phyloP scores from a whole-genome alignment of 2,113 vertebrate species.

The Pterocles gutturalis region DNA sequence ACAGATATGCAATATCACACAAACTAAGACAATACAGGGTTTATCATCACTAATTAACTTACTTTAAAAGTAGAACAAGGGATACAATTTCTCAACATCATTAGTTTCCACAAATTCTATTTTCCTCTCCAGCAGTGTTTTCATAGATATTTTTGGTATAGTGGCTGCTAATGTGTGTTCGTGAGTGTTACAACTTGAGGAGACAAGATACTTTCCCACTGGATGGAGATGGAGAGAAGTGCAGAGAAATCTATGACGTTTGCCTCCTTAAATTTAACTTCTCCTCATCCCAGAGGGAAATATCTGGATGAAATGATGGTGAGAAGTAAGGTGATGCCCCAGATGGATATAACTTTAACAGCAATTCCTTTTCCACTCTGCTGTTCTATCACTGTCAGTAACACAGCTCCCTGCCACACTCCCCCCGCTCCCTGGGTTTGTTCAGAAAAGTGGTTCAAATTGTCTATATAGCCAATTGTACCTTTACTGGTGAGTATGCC shows the following conservation, averaged over 20 bases:
- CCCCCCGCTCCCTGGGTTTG: not conserved
- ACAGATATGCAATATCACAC: not conserved
- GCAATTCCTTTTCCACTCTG: not conserved
- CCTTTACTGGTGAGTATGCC: not conserved
- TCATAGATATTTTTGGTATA: not conserved
- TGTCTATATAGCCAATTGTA: not conserved
- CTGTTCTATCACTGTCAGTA: not conserved
- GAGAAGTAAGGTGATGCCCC: not conserved
- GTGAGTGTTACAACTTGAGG: not conserved
- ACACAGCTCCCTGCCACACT: not conserved
- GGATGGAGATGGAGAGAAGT: not conserved
- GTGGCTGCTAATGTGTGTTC: fast-evolving
- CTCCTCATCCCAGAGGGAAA: not conserved
- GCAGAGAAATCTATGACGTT: not conserved
- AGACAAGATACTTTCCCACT: not conserved
- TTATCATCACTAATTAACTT: not conserved
- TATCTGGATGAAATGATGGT: not conserved
- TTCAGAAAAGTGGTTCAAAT: not conserved
- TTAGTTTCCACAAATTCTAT: not conserved
- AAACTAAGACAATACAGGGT: not conserved
- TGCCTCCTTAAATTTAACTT: not conserved
- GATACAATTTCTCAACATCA: not conserved
- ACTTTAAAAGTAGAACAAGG: not conserved
- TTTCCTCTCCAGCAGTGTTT: not conserved
- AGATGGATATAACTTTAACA: not conserved